These are phyloP conservation scores for Calliphora vomitoria DNA, from an alignment of 2,888 invertebrate species.

Conservation along the genomic window DNA sequence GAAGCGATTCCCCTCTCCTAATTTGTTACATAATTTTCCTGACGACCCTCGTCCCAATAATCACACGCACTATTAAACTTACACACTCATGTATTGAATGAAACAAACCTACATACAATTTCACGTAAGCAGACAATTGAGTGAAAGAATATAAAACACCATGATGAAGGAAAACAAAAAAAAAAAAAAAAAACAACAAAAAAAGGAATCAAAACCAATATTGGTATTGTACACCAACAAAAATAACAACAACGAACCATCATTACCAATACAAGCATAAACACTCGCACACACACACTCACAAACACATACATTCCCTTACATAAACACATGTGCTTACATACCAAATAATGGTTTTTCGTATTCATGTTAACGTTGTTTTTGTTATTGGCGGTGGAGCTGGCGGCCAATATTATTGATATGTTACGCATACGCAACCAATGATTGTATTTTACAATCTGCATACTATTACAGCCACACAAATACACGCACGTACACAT, in stretches of 20 bases:
- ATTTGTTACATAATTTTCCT: background rate
- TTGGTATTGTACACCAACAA: constrained; percentile 35
- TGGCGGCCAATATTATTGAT: constrained; percentile 56
- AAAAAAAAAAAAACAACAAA: background rate
- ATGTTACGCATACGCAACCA: constrained; percentile 59
- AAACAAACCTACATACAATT: background rate
- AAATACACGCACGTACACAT: background rate
- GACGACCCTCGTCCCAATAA: background rate
- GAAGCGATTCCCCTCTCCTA: no score
- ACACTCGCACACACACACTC: background rate
- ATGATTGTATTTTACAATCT: constrained; percentile 43
- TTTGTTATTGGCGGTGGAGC: constrained; percentile 25
- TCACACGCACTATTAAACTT: constrained; percentile 1
- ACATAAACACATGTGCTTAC: background rate
- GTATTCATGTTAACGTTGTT: constrained; percentile 20
- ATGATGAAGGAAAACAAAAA: background rate
- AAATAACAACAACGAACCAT: constrained; percentile 18
- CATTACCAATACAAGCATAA: constrained; percentile 25
- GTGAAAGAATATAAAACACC: constrained; percentile 18
- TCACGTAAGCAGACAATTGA: constrained; percentile 28
- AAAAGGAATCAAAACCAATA: constrained; percentile 51
- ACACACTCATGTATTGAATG: background rate
- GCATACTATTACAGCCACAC: background rate
- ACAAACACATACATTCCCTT: background rate
- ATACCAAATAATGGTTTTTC: constrained; percentile 37